Conservation (phyloP, 2,113 vertebrate genomes). For the Dasyurus viverrinus region DNA sequence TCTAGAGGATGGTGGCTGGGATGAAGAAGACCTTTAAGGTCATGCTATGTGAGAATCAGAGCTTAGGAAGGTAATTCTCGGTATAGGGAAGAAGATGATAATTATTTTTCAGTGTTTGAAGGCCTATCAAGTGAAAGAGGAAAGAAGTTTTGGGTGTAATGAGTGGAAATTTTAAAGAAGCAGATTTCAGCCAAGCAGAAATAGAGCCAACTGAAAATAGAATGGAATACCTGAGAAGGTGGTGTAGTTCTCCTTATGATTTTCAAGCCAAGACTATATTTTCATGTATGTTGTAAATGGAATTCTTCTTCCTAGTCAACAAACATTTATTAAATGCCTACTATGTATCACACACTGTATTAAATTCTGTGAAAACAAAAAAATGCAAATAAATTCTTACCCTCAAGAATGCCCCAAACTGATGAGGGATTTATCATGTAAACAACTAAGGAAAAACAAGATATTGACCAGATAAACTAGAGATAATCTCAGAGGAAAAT, state of each 20-base stretch:
- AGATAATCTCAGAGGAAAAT: not conserved
- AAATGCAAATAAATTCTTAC: not conserved
- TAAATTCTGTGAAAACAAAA: not conserved
- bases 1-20: not conserved
- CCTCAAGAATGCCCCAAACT: not conserved
- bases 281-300: not conserved
- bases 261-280: not conserved
- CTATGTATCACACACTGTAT: not conserved
- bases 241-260: not conserved
- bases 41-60: not conserved
- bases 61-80: not conserved
- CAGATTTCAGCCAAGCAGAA: not conserved
- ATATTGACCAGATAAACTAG: not conserved
- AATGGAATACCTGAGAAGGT: not conserved
- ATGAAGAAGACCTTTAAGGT: not conserved
- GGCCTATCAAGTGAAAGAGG: not conserved
- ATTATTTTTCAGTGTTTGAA: not conserved
- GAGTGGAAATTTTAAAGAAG: not conserved
- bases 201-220: not conserved
- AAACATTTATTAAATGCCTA: not conserved
- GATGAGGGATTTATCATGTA: not conserved
- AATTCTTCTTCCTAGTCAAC: not conserved
- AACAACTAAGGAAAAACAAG: not conserved
- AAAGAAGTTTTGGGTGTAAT: not conserved
- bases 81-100: not conserved